These are phyloP conservation scores for Augochlora pura DNA, from an alignment of 1,140 invertebrate species.

Conservation along the genomic window DNA sequence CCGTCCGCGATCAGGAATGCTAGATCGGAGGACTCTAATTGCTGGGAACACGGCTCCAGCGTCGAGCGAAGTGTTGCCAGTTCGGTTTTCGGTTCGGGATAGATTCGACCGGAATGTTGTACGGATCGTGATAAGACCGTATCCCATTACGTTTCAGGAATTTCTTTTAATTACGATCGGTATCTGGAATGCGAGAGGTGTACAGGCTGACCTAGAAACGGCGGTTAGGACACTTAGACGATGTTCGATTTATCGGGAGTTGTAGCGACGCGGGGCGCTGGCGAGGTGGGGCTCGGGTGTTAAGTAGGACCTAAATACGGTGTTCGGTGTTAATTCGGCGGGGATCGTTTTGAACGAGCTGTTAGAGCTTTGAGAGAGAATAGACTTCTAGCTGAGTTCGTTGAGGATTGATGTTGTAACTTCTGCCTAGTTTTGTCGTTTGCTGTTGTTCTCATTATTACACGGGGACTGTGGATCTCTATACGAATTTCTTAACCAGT, in stretches of 20 bases:
- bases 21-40: background rate
- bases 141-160: background rate
- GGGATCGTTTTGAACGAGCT: background rate
- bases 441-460: too few species aligned
- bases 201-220: background rate
- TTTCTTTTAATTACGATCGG: conserved; percentile 32
- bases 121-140: background rate
- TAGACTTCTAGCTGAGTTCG: too few species aligned
- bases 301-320: background rate
- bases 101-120: background rate
- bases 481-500: too few species aligned
- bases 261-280: background rate
- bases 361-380: background rate
- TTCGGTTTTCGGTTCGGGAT: background rate
- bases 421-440: too few species aligned
- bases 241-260: background rate
- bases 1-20: background rate
- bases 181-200: background rate
- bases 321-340: background rate
- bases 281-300: too few species aligned
- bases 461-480: too few species aligned
- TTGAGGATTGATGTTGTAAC: too few species aligned
- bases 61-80: background rate
- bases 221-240: background rate
- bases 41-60: background rate